Percentiles rank a stretch among this genome's conserved stretches.
Conservation (phyloP, 1,140 invertebrate species). For the Scylla paramamosain region DNA sequence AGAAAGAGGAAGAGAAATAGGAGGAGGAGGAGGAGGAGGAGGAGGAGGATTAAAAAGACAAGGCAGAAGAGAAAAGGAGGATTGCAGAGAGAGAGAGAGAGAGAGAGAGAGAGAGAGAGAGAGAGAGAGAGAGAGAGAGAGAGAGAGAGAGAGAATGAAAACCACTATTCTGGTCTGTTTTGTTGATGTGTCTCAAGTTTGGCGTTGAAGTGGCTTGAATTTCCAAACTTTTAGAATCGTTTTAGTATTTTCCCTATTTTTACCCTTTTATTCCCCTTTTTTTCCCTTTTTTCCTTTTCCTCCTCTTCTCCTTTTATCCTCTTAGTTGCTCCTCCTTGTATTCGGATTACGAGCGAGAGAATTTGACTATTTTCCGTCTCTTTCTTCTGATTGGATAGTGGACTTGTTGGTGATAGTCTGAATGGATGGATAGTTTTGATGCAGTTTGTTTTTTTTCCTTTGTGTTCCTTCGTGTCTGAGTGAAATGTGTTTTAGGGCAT, state of each 20-base stretch:
- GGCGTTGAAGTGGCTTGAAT: background rate
- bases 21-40: background rate
- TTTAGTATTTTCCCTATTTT: background rate
- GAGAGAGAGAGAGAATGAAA: background rate
- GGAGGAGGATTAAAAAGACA: background rate
- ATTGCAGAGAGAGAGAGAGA: background rate
- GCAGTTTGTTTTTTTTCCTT: too few species aligned
- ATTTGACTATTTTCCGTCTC: background rate
- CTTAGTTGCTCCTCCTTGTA: too few species aligned
- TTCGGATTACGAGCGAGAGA: too few species aligned
- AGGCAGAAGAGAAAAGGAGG: background rate
- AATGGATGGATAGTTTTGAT: too few species aligned
- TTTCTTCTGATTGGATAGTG: background rate
- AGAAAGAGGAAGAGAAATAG: background rate
- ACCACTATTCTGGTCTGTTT: background rate
- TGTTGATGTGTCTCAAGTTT: background rate
- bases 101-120: background rate
- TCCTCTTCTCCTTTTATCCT: background rate
- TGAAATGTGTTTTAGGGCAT: too few species aligned
- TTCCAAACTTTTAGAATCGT: background rate
- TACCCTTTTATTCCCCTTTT: background rate
- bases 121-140: slow-evolving; percentile 6
- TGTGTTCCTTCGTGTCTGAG: too few species aligned
- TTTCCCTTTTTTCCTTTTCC: background rate
- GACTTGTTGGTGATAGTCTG: too few species aligned